Evolutionary conservation across 2,888 invertebrate genomes (phyloP).

Genomic region (Brachynemurus nebulosus): DNA sequence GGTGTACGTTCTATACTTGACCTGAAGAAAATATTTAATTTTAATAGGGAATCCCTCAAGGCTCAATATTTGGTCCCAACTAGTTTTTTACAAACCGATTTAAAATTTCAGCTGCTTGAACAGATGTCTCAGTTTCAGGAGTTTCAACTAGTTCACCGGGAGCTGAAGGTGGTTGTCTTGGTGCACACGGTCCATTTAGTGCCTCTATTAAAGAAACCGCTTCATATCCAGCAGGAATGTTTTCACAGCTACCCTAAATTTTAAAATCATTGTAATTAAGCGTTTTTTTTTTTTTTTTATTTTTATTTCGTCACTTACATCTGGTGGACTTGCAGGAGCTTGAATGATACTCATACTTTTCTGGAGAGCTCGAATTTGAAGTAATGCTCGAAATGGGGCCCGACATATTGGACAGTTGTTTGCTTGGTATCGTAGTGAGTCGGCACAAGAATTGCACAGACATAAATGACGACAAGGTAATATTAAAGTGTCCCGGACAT

Average conservation of each 20-base stretch:
- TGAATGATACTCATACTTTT: constrained; percentile 42
- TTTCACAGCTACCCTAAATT: constrained; percentile 54
- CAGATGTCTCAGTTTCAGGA: constrained; percentile 48
- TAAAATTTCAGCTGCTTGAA: constrained; percentile 53
- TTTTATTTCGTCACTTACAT: constrained; percentile 35
- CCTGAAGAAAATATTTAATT: too few relatives aligned
- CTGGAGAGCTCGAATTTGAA: constrained; percentile 90
- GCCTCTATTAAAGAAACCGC: constrained; percentile 91
- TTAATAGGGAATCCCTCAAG: too few relatives aligned
- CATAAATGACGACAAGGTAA: constrained; percentile 95
- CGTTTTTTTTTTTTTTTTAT: not conserved
- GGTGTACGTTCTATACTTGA: constrained; percentile 39
- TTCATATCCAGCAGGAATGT: constrained; percentile 87
- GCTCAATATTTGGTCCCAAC: too few relatives aligned
- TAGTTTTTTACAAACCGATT: constrained; percentile 32
- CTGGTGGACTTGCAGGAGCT: constrained; percentile 43
- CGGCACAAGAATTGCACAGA: constrained; percentile 93
- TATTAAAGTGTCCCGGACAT: constrained; percentile 91
- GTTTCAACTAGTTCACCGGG: constrained; percentile 36
- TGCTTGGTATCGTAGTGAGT: constrained; percentile 90
- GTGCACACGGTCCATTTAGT: constrained; percentile 74
- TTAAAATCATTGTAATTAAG: constrained; percentile 3
- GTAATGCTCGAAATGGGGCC: constrained; percentile 92
- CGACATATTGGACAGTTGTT: constrained; percentile 99
- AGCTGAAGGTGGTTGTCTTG: constrained; percentile 33